A percentile compares a stretch with the other conserved stretches of the same genome.
Conservation (phyloP, 1,140 invertebrate genomes). For the Drosophila rufa region DNA sequence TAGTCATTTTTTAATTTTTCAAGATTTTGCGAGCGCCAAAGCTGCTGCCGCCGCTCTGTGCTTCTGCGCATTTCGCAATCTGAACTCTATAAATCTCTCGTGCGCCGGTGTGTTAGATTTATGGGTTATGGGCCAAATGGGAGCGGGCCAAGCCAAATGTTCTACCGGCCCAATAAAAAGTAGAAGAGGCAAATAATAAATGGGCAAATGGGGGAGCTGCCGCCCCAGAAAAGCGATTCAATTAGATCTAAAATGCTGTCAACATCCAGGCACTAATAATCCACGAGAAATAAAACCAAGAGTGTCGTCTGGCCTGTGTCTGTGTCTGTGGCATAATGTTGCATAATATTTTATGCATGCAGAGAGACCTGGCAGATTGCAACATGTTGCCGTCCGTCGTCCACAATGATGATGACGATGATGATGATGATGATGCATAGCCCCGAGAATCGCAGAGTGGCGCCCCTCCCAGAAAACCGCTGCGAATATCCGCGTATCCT, state of each 20-base stretch:
- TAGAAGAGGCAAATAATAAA: neutral
- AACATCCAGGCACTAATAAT: slow-evolving; percentile 69
- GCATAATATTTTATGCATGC: slow-evolving; percentile 80
- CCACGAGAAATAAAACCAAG: slow-evolving; percentile 38
- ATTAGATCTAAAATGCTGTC: slow-evolving; percentile 81
- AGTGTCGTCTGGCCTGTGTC: slow-evolving; percentile 66
- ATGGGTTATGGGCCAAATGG: slow-evolving; percentile 65
- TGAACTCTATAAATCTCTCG: slow-evolving; percentile 64
- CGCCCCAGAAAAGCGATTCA: slow-evolving; percentile 59
- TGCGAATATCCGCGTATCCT: slow-evolving; percentile 34
- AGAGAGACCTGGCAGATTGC: slow-evolving; percentile 80
- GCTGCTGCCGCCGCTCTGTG: slow-evolving; percentile 10
- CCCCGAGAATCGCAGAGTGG: slow-evolving; percentile 73
- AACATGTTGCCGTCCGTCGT: slow-evolving; percentile 62
- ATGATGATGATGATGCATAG: slow-evolving; percentile 78
- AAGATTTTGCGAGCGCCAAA: slow-evolving; percentile 47
- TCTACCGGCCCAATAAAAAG: slow-evolving; percentile 17
- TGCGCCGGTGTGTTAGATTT: slow-evolving; percentile 61
- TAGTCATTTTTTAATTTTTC: slow-evolving; percentile 82
- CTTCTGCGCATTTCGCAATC: slow-evolving; percentile 71
- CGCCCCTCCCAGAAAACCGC: slow-evolving; percentile 66
- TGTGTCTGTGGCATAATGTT: slow-evolving; percentile 78
- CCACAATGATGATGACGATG: slow-evolving; percentile 14
- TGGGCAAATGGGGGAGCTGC: neutral
- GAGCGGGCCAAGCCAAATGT: slow-evolving; percentile 63